A percentile compares a stretch with the other conserved stretches of the same genome.
phyloP scores from a whole-genome alignment of 2,888 invertebrate genomes.

The Cephalotes varians region DNA sequence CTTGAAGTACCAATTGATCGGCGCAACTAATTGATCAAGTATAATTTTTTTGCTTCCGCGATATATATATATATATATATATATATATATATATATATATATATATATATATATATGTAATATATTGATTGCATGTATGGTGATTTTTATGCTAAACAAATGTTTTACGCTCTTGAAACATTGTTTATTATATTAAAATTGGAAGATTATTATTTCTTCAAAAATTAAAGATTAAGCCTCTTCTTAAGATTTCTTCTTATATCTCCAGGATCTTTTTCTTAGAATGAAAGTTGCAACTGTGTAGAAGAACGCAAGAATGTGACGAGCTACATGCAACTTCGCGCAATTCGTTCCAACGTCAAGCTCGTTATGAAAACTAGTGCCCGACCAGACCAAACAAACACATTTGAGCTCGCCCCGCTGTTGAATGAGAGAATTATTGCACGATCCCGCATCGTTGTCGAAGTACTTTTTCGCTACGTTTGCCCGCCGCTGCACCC shows the following conservation, averaged over 20 bases:
- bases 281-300: background rate
- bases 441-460: conserved; percentile 34
- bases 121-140: too few relatives aligned
- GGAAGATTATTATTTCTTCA: background rate
- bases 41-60: background rate
- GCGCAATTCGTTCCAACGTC: conserved; percentile 1
- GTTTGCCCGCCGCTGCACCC: conserved; percentile 18
- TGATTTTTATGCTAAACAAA: too few relatives aligned
- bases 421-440: conserved; percentile 50
- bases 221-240: background rate
- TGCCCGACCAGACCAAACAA: conserved; percentile 11
- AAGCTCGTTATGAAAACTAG: conserved; percentile 38
- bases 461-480: conserved; percentile 48
- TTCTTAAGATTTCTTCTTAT: background rate
- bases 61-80: background rate
- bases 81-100: background rate
- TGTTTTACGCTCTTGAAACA: too few relatives aligned
- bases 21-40: conserved; percentile 30
- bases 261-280: background rate
- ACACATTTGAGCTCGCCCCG: conserved; percentile 1
- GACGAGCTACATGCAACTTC: background rate
- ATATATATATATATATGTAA: background rate
- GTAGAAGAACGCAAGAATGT: background rate
- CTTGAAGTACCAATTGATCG: too few relatives aligned
- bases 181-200: background rate